A percentile compares a stretch with the other conserved stretches of the same genome.
phyloP scores from a whole-genome alignment of 2,113 vertebrate species.

The Nothobranchius kuhntae region DNA sequence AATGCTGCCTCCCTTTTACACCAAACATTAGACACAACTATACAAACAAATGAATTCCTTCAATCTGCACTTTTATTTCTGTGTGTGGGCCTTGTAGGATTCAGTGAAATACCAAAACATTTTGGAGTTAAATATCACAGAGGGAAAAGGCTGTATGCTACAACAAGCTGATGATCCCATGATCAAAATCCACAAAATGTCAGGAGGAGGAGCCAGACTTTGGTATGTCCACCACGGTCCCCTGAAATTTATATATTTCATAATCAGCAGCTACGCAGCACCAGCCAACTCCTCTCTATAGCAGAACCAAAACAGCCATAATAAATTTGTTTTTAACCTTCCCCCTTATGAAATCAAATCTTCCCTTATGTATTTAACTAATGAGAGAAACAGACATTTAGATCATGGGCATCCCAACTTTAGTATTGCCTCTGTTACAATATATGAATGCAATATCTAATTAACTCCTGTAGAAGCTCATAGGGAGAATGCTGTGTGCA shows the following conservation, averaged over 20 bases:
- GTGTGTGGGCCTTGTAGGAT: background rate
- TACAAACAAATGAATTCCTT: background rate
- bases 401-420: background rate
- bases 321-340: background rate
- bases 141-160: too few relatives aligned
- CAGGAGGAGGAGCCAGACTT: too few relatives aligned
- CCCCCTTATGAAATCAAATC: background rate
- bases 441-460: conserved; percentile 10
- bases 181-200: too few relatives aligned
- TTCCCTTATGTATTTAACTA: background rate
- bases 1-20: too few relatives aligned
- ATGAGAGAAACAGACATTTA: background rate
- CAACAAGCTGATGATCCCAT: too few relatives aligned
- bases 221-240: too few relatives aligned
- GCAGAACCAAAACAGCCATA: background rate
- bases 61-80: background rate
- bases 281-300: background rate
- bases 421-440: background rate
- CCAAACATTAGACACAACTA: background rate
- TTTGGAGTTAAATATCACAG: background rate
- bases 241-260: background rate
- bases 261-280: background rate
- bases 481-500: conserved; percentile 9
- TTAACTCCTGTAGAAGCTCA: conserved; percentile 19
- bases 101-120: background rate